phyloP scores from a whole-genome alignment of 1,140 invertebrate species.

The Eriocheir sinensis region DNA sequence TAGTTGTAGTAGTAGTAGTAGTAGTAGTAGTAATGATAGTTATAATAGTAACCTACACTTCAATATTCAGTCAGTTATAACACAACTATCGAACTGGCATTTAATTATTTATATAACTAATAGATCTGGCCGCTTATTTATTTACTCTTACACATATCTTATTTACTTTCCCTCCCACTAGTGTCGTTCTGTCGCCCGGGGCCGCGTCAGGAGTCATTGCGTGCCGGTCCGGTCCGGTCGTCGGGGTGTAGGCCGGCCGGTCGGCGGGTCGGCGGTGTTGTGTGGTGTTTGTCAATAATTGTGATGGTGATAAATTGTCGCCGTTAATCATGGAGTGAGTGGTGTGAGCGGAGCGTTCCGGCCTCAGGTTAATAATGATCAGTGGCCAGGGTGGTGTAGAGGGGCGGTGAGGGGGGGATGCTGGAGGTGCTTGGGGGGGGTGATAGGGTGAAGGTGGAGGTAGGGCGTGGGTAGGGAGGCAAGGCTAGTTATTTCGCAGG shows the following conservation, averaged over 20 bases:
- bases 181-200: no score
- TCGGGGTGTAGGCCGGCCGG: no score
- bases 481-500: background rate
- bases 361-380: background rate
- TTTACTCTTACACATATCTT: no score
- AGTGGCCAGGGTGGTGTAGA: background rate
- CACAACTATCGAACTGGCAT: background rate
- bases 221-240: no score
- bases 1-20: background rate
- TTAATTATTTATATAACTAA: no score
- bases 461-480: no score
- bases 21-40: background rate
- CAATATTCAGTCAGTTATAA: no score
- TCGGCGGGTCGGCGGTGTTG: background rate
- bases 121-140: no score
- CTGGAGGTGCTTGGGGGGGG: background rate
- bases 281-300: slow-evolving; percentile 8
- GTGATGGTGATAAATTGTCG: background rate
- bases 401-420: no score
- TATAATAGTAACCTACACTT: background rate
- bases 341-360: background rate
- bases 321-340: background rate
- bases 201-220: no score
- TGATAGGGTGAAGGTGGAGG: no score
- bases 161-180: background rate